phyloP scores from a whole-genome alignment of 2,113 vertebrate species.

The Nyctereutes procyonoides region DNA sequence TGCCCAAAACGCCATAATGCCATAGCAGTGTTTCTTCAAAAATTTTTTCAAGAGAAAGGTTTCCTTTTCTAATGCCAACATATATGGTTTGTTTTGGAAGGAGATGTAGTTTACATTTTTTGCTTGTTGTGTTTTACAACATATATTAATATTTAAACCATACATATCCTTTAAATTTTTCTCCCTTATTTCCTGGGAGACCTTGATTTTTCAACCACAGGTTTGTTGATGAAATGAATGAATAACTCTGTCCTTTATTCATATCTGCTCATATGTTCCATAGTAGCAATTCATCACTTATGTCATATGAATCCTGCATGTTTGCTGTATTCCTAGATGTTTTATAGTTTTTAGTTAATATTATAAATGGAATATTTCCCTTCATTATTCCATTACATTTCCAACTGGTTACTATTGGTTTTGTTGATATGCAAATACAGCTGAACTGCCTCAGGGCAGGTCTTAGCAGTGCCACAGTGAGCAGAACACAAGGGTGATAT shows the following conservation, averaged over 20 bases:
- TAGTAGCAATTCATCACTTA: neutral
- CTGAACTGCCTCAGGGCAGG: neutral
- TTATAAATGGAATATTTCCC: neutral
- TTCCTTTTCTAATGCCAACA: constrained; percentile 8
- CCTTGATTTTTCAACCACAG: neutral
- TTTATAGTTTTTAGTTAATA: neutral
- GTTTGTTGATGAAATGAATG: neutral
- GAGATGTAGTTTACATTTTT: neutral
- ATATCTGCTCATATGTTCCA: neutral
- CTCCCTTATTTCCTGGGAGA: constrained; percentile 29
- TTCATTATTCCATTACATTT: neutral
- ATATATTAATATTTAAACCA: neutral
- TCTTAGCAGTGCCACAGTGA: neutral
- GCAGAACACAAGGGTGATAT: neutral
- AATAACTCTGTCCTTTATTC: neutral
- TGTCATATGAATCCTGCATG: neutral
- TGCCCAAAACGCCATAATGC: neutral
- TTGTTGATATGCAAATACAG: neutral
- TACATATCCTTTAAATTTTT: neutral
- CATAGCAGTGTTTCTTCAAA: neutral
- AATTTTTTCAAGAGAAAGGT: neutral
- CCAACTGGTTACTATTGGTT: neutral
- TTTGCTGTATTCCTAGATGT: neutral
- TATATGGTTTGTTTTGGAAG: neutral
- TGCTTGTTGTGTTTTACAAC: neutral